Conservation (phyloP, 2,888 invertebrate genomes). For the Monoplex corrugatus region DNA sequence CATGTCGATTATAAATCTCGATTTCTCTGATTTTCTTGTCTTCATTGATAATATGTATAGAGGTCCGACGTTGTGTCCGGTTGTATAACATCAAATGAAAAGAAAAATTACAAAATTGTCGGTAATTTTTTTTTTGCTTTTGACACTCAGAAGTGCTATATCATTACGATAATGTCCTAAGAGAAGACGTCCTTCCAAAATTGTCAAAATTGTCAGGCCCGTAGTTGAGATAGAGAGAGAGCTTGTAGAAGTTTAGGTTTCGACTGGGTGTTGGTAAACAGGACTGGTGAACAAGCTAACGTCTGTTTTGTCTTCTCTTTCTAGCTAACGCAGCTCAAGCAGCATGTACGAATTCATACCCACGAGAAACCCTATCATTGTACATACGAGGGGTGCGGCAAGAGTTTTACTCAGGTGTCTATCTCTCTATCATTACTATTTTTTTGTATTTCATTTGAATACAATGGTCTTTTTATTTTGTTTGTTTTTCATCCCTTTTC, state of each 20-base stretch:
- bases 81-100: no score
- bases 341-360: slow-evolving; percentile 99
- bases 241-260: background rate
- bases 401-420: slow-evolving; percentile 49
- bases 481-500: background rate
- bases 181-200: no score
- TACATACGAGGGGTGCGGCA: slow-evolving; percentile 81
- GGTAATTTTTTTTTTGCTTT: no score
- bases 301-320: slow-evolving; percentile 47
- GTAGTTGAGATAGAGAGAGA: no score
- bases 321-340: slow-evolving; percentile 92
- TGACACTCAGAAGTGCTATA: no score
- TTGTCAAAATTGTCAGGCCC: no score
- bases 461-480: background rate
- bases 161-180: no score
- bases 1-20: no score
- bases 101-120: no score
- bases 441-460: background rate
- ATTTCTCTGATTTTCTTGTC: no score
- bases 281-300: slow-evolving; percentile 28
- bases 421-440: background rate
- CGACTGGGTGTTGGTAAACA: slow-evolving; percentile 45
- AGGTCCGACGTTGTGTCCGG: no score
- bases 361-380: slow-evolving; percentile 99
- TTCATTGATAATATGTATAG: no score